Percentiles rank a stretch among this genome's conserved stretches.
Conservation (phyloP, 2,888 invertebrate genomes). For the Drosophila barbarae region DNA sequence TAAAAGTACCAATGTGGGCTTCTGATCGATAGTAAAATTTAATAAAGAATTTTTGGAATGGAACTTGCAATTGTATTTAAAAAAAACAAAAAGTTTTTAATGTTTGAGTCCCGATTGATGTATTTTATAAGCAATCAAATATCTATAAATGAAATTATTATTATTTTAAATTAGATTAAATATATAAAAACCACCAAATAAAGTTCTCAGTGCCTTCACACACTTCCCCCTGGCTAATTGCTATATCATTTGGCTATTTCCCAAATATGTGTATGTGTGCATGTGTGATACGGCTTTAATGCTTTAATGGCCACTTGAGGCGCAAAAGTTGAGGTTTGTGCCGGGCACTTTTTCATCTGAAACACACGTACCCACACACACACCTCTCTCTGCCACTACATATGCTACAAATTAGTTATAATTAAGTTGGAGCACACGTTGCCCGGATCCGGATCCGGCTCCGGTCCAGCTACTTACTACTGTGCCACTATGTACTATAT, state of each 20-base stretch:
- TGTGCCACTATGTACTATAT: constrained; percentile 11
- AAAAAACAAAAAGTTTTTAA: no score
- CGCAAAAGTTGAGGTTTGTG: constrained; percentile 57
- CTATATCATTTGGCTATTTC: constrained; percentile 39
- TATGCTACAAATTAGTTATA: constrained; percentile 72
- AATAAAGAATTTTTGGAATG: no score
- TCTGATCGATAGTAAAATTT: no score
- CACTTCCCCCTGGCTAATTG: constrained; percentile 49
- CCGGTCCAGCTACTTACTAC: constrained; percentile 54
- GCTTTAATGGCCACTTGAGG: constrained; percentile 70
- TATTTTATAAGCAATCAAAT: no score
- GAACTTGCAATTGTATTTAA: no score
- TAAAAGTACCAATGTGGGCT: background rate
- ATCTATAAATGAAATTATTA: background rate
- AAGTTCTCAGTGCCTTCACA: background rate
- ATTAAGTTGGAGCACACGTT: constrained; percentile 68
- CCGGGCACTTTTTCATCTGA: constrained; percentile 42
- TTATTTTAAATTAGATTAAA: background rate
- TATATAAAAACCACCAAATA: background rate
- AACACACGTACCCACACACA: background rate
- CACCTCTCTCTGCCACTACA: constrained; percentile 35
- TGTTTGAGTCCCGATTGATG: no score
- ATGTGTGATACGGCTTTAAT: constrained; percentile 50
- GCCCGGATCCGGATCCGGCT: constrained; percentile 36
- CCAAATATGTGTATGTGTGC: background rate